Conservation (phyloP, 92 coral and sea anemone genomes). For the Umimayanthus chanpuru region DNA sequence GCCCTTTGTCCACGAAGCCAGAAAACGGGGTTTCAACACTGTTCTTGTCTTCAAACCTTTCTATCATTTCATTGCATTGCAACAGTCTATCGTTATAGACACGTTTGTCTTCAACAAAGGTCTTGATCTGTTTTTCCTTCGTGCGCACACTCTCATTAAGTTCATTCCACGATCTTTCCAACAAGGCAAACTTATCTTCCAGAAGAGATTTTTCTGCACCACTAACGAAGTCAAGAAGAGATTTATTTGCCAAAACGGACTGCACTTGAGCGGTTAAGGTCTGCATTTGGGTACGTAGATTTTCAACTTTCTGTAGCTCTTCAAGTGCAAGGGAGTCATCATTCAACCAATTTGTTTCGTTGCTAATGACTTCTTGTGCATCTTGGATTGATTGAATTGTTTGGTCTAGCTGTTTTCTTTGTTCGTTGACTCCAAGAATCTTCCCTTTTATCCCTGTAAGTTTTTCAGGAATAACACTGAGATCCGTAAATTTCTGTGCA, state of each 20-base stretch:
- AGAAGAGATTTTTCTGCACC: not conserved
- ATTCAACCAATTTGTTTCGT: conserved; percentile 35
- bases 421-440: conserved; percentile 40
- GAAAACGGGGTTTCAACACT: not conserved
- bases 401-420: conserved; percentile 50
- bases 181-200: not conserved
- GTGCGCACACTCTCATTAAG: not conserved
- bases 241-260: conserved; percentile 18
- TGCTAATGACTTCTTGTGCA: conserved; percentile 45
- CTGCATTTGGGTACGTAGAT: conserved; percentile 1
- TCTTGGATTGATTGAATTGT: conserved; percentile 59
- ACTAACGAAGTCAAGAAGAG: not conserved
- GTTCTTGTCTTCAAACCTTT: not conserved
- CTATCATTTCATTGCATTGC: conserved; percentile 7
- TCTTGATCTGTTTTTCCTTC: conserved; percentile 13
- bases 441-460: conserved; percentile 43
- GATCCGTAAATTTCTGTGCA: conserved; percentile 12
- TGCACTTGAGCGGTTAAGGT: conserved; percentile 18
- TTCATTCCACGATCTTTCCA: conserved; percentile 19
- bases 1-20: conserved; percentile 27
- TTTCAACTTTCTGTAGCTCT: not conserved
- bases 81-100: conserved; percentile 32
- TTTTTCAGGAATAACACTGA: conserved; percentile 40
- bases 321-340: conserved; percentile 24
- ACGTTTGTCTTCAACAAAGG: conserved; percentile 23